A percentile compares a stretch with the other conserved stretches of the same genome.
Conservation (phyloP, 2,888 invertebrate genomes). For the Phaedon cochleariae region DNA sequence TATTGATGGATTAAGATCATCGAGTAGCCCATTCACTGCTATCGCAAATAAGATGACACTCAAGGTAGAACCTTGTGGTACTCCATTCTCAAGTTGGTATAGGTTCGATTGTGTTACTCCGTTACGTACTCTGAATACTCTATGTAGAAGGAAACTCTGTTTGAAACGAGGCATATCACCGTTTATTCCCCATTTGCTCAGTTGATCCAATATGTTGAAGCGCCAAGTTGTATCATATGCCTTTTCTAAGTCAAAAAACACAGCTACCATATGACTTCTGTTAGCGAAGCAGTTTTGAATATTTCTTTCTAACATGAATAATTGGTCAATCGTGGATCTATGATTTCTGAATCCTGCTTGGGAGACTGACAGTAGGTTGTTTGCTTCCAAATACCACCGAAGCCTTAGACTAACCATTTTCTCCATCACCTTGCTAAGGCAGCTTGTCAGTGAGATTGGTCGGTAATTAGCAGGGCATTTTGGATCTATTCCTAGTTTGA, state of each 20-base stretch:
- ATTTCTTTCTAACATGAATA: background rate
- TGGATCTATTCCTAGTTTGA: background rate
- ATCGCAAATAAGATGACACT: background rate
- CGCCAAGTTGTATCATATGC: constrained; percentile 9
- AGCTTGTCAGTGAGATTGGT: background rate
- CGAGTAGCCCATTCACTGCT: constrained; percentile 5
- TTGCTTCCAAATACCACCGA: background rate
- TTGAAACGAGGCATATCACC: background rate
- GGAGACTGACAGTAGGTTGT: background rate
- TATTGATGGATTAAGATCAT: background rate
- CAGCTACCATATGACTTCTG: background rate
- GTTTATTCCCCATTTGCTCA: background rate
- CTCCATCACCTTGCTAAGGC: background rate
- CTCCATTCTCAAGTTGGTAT: background rate
- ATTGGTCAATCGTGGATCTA: background rate
- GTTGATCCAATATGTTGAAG: background rate
- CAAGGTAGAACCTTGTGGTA: too few species aligned
- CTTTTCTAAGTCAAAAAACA: constrained; percentile 11
- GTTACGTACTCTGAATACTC: background rate
- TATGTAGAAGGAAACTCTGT: background rate
- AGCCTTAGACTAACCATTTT: background rate
- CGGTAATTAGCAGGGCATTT: background rate
- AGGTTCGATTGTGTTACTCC: background rate
- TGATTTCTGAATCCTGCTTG: background rate
- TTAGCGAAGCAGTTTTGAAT: constrained; percentile 2